These are phyloP conservation scores for Microcebus ravelobensis DNA, from an alignment of 2,113 vertebrate species.

Conservation along the genomic window DNA sequence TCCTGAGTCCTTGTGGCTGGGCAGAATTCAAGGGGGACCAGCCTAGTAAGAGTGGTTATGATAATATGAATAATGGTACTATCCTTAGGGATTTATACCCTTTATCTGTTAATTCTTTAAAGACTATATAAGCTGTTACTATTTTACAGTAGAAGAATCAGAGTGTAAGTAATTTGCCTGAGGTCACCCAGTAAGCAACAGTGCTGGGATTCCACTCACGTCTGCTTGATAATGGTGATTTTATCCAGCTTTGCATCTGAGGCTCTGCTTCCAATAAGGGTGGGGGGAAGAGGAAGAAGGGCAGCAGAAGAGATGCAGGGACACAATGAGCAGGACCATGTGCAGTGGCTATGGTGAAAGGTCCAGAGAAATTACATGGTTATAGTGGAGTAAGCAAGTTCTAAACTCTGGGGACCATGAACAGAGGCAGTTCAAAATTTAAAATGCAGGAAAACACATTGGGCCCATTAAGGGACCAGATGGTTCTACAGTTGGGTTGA, in stretches of 20 bases:
- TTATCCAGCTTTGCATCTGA: constrained; percentile 6
- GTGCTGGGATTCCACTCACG: not conserved
- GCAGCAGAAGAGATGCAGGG: not conserved
- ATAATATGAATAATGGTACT: not conserved
- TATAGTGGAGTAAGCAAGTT: not conserved
- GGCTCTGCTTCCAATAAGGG: not conserved
- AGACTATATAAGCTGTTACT: not conserved
- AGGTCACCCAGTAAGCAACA: not conserved
- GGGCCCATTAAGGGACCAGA: constrained; percentile 51
- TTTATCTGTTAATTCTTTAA: constrained; percentile 42
- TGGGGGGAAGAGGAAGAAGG: not conserved
- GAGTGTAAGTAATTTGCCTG: constrained; percentile 3
- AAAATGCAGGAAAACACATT: constrained; percentile 52
- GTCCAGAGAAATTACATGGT: not conserved
- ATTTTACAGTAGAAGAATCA: constrained; percentile 15
- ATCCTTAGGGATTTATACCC: not conserved
- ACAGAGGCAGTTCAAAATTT: constrained; percentile 39
- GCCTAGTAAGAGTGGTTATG: not conserved
- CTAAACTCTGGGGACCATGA: not conserved
- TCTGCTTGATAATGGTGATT: constrained; percentile 25
- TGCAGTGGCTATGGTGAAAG: not conserved
- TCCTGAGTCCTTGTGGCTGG: not conserved
- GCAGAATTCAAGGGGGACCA: not conserved
- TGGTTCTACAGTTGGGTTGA: constrained; percentile 71
- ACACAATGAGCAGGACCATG: not conserved